A percentile compares a stretch with the other conserved stretches of the same genome.
Evolutionary conservation across 2,113 vertebrate species (phyloP).

Genomic region (Prionailurus viverrinus): DNA sequence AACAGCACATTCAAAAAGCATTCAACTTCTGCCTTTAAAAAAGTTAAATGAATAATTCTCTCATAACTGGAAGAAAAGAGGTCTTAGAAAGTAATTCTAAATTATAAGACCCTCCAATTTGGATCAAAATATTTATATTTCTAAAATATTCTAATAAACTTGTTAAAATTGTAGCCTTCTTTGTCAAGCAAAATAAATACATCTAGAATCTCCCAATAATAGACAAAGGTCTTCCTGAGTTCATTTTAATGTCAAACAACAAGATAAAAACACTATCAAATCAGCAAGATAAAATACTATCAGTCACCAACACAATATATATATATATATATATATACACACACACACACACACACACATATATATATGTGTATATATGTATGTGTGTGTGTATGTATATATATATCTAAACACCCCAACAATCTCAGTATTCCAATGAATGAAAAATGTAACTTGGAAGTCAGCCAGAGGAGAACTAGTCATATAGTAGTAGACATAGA

Average conservation of each 20-base stretch:
- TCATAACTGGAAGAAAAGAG: conserved; percentile 7
- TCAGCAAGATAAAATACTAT: conserved; percentile 42
- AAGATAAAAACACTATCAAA: conserved; percentile 52
- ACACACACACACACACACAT: too few species aligned
- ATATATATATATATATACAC: too few species aligned
- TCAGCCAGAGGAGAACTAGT: conserved; percentile 13
- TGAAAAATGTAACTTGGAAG: background rate
- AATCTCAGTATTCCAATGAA: background rate
- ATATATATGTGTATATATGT: too few species aligned
- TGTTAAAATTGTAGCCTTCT: background rate
- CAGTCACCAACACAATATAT: background rate
- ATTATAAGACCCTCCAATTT: background rate
- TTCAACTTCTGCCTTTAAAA: conserved; percentile 40
- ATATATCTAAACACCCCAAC: background rate
- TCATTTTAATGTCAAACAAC: conserved; percentile 24
- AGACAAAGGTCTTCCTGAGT: conserved; percentile 13
- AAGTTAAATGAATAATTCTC: conserved; percentile 40
- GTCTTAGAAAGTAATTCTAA: conserved; percentile 52
- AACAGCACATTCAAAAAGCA: conserved; percentile 16
- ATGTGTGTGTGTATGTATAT: too few species aligned
- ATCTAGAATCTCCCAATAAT: background rate
- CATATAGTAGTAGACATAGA: background rate
- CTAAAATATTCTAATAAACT: conserved; percentile 13
- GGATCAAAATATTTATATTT: conserved; percentile 32
- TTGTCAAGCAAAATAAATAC: conserved; percentile 43